These are phyloP conservation scores for Parazoanthus swiftii DNA, from an alignment of 92 coral and sea anemone genomes.

Conservation along the genomic window DNA sequence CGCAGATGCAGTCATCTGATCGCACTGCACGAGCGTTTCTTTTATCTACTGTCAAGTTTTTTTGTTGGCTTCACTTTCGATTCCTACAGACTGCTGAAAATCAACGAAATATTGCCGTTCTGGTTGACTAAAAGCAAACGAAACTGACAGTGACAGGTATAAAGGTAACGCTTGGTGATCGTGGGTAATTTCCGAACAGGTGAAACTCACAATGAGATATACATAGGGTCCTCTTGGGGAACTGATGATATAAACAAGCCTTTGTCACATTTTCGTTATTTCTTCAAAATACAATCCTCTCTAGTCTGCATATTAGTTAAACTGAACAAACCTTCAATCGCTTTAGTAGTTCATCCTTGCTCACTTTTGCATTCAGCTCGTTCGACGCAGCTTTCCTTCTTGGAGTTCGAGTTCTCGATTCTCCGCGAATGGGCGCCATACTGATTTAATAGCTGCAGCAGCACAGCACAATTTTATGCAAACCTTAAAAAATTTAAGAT, in stretches of 20 bases:
- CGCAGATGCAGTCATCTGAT: neutral
- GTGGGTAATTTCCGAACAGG: neutral
- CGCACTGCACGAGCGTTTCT: neutral
- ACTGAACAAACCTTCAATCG: slow-evolving; percentile 35
- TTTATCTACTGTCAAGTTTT: no score
- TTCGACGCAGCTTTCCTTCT: slow-evolving; percentile 21
- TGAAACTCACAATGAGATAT: no score
- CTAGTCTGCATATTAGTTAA: neutral
- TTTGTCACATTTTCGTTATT: neutral
- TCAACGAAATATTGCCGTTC: neutral
- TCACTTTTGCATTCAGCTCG: slow-evolving; percentile 27
- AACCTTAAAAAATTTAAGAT: neutral
- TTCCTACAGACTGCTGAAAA: neutral
- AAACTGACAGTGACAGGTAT: neutral
- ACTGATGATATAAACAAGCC: neutral
- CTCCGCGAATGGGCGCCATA: slow-evolving; percentile 38
- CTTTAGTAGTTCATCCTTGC: slow-evolving; percentile 41
- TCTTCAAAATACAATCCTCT: neutral
- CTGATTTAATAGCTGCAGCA: neutral
- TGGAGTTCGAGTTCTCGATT: slow-evolving; percentile 10
- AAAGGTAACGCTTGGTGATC: no score
- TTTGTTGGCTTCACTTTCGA: no score
- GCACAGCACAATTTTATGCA: neutral
- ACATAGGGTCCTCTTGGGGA: neutral
- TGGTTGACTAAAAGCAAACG: neutral